phyloP scores from a whole-genome alignment of 2,888 invertebrate genomes.

The Drosophila mercatorum region DNA sequence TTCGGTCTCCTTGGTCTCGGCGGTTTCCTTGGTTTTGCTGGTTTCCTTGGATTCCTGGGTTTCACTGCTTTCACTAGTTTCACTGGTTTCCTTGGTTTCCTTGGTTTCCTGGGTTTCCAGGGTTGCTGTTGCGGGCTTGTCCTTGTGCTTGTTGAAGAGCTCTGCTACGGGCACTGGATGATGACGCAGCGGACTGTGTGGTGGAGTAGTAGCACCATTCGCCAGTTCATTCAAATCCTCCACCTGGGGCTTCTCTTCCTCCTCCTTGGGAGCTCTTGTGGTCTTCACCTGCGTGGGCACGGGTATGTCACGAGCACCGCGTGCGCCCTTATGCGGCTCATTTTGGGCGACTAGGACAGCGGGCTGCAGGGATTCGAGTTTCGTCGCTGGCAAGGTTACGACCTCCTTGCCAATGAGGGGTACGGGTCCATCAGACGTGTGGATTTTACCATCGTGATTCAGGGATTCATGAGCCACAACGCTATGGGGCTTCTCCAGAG shows the following conservation, averaged over 20 bases:
- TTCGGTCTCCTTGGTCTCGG: conserved; percentile 42
- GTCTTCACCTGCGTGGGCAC: conserved; percentile 74
- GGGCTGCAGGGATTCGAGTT: conserved; percentile 13
- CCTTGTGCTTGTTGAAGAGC: conserved; percentile 65
- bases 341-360: background rate
- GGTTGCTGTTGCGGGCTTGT: conserved; percentile 23
- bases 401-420: too few species aligned
- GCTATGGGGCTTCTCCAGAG: conserved; percentile 1
- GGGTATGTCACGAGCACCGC: conserved; percentile 78
- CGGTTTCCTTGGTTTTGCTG: conserved; percentile 51
- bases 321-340: background rate
- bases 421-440: too few species aligned
- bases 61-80: conserved; percentile 49
- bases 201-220: conserved; percentile 11
- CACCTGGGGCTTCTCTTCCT: conserved; percentile 26
- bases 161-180: conserved; percentile 79
- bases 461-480: conserved; percentile 3
- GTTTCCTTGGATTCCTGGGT: conserved; percentile 31
- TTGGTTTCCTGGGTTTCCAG: conserved; percentile 37
- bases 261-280: conserved; percentile 43
- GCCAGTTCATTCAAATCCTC: conserved; percentile 24
- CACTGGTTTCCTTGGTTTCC: conserved; percentile 53
- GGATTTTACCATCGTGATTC: conserved; percentile 1
- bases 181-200: conserved; percentile 51
- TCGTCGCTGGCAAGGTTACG: too few species aligned